Evolutionary conservation across 2,113 vertebrate species (phyloP).

Genomic region (Vulpes vulpes): DNA sequence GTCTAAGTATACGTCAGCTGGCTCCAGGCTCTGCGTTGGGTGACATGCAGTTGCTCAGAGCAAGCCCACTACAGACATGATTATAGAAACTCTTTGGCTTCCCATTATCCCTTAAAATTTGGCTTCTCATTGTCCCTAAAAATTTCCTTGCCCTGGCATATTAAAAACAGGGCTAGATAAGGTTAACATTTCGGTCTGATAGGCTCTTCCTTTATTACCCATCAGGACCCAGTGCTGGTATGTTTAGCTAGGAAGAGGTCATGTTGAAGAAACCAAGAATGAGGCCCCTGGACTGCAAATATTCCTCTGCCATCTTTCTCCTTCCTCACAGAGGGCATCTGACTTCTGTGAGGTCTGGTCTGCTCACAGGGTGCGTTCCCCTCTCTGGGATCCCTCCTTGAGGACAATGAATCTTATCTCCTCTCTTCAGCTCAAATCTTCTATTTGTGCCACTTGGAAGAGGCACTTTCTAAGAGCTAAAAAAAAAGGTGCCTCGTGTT

Average conservation of each 20-base stretch:
- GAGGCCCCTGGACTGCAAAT: background rate
- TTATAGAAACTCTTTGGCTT: slow-evolving; percentile 75
- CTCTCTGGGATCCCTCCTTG: background rate
- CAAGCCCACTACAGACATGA: slow-evolving; percentile 40
- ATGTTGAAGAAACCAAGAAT: background rate
- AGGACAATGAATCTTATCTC: background rate
- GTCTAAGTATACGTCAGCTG: background rate
- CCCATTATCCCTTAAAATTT: background rate
- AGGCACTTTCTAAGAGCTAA: background rate
- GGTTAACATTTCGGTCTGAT: background rate
- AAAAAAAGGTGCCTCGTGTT: background rate
- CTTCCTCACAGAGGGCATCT: background rate
- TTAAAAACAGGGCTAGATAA: background rate
- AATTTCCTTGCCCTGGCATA: background rate
- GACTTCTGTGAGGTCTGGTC: background rate
- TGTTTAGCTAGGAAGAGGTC: background rate
- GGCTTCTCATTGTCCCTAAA: background rate
- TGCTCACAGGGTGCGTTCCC: no score
- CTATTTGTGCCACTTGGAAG: background rate
- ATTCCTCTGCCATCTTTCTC: background rate
- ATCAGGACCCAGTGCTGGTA: background rate
- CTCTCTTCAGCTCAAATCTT: background rate
- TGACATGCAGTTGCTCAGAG: background rate
- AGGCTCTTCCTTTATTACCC: background rate
- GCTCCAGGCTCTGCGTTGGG: background rate